phyloP scores from a whole-genome alignment of 2,113 vertebrate species.

The Paralichthys olivaceus region DNA sequence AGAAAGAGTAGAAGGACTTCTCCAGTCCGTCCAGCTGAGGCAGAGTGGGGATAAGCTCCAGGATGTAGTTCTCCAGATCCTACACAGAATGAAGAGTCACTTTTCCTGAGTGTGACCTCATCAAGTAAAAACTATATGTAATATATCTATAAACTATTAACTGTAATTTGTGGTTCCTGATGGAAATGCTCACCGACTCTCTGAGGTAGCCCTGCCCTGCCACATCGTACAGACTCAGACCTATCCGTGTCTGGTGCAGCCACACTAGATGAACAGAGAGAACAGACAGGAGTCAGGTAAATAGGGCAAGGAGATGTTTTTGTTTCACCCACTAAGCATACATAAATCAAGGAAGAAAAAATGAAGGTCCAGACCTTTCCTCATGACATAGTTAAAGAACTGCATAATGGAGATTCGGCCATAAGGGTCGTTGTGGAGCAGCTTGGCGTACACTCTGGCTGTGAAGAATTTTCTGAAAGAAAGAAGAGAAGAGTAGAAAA shows the following conservation, averaged over 20 bases:
- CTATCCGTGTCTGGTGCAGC: conserved; percentile 98
- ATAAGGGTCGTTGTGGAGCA: conserved; percentile 93
- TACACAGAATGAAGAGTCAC: conserved; percentile 55
- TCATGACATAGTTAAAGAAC: conserved; percentile 99
- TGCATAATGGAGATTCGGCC: conserved; percentile 99
- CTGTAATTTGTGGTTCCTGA: not conserved
- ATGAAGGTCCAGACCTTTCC: conserved; percentile 87
- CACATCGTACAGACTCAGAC: conserved; percentile 97
- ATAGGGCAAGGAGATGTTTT: not conserved
- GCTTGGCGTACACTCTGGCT: conserved; percentile 94
- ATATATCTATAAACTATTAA: not conserved
- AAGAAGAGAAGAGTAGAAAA: not conserved
- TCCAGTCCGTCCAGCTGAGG: conserved; percentile 97
- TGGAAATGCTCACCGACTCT: conserved; percentile 89
- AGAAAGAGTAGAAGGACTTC: conserved; percentile 99
- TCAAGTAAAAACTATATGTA: too few relatives aligned
- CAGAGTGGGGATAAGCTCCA: conserved; percentile 97
- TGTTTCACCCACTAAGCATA: not conserved
- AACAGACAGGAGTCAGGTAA: not conserved
- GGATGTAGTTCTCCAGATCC: conserved; percentile 99
- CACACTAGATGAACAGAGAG: conserved; percentile 82
- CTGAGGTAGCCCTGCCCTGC: conserved; percentile 97
- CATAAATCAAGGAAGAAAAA: not conserved
- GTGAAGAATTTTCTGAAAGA: conserved; percentile 93
- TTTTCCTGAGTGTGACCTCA: not conserved